phyloP scores from a whole-genome alignment of 2,113 vertebrate genomes.

The rat (Rattus norvegicus) region GRCr8 NC_086025.1:111997001-111997500 shows the following conservation, averaged over 20 bases:
- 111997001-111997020: not conserved
- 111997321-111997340: not conserved
- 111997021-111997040: not conserved
- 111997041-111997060: not conserved
- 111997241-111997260: conserved; percentile 42
- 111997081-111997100: not conserved
- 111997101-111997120: not conserved
- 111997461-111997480: rapidly evolving
- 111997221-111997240: not conserved
- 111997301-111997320: not conserved
- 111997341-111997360: not conserved
- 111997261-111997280: not conserved
- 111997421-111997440: not conserved
- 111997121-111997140: not conserved
- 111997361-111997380: conserved; percentile 59
- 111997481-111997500: not conserved
- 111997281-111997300: not conserved
- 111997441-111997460: not conserved
- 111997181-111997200: not conserved
- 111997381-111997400: not conserved
- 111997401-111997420: not conserved
- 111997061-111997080: not conserved
- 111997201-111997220: not conserved
- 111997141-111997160: not conserved
- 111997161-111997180: not conserved